phyloP scores from a whole-genome alignment of 1,140 invertebrate species.

The Amyelois transitella region DNA sequence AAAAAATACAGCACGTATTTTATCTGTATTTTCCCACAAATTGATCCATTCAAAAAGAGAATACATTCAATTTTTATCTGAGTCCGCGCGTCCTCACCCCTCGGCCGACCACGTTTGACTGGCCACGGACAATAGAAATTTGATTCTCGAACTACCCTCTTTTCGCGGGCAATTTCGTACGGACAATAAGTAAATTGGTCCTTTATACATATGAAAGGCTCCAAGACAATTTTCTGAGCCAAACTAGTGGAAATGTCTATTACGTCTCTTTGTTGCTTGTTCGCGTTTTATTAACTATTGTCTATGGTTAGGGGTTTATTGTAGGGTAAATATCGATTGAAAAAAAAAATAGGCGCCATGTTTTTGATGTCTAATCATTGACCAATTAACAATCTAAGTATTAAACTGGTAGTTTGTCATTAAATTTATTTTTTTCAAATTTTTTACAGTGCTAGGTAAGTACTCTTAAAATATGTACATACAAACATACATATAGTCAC shows the following conservation, averaged over 20 bases:
- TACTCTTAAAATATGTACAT: no score
- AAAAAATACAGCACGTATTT: no score
- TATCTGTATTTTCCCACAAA: neutral
- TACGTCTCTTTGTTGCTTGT: conserved; percentile 24
- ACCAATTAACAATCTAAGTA: no score
- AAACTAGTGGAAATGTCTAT: conserved; percentile 49
- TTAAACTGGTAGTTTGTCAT: no score
- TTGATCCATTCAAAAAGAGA: conserved; percentile 22
- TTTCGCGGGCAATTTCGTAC: conserved; percentile 30
- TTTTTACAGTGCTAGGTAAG: no score
- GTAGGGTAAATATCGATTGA: no score
- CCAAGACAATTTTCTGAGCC: conserved; percentile 44
- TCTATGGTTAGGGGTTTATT: neutral
- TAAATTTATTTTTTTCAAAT: no score
- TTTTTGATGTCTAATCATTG: no score
- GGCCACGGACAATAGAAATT: conserved; percentile 37
- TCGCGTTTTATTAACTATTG: neutral
- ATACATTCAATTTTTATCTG: conserved; percentile 11
- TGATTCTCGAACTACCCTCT: conserved; percentile 49
- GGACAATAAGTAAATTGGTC: conserved; percentile 41
- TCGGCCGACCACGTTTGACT: conserved; percentile 30
- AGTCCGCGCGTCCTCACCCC: conserved; percentile 24
- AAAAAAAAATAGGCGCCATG: no score
- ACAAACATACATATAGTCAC: no score
- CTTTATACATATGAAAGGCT: conserved; percentile 24